Conservation (phyloP, 1,140 invertebrate genomes). For the Calliphora vicina region DNA sequence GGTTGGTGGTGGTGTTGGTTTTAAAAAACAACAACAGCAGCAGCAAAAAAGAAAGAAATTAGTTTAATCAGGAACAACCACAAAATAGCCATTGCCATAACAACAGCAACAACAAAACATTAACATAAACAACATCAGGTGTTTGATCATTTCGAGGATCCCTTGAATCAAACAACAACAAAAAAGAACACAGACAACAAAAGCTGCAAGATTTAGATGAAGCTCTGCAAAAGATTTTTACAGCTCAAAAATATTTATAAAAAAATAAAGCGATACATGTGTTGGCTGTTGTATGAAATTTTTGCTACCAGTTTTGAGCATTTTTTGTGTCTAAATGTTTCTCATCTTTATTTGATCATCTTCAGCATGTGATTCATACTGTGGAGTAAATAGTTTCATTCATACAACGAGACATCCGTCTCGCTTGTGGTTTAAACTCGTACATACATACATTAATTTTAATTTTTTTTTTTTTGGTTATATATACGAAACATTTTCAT, state of each 20-base stretch:
- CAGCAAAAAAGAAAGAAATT: background rate
- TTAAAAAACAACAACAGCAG: background rate
- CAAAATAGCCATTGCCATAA: background rate
- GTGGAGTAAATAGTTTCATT: background rate
- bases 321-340: background rate
- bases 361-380: background rate
- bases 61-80: background rate
- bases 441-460: background rate
- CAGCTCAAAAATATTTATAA: background rate
- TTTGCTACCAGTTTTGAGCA: slow-evolving; percentile 12
- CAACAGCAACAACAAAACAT: slow-evolving; percentile 16
- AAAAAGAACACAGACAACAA: background rate
- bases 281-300: background rate
- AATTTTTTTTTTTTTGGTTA: no score
- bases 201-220: background rate
- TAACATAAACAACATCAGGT: slow-evolving; percentile 23
- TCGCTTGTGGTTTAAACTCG: background rate
- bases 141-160: background rate
- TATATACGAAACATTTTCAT: no score
- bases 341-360: background rate
- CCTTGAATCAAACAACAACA: background rate
- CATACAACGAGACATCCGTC: background rate
- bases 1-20: background rate
- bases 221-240: background rate
- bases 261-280: background rate